These are phyloP conservation scores for Drosophila borealis DNA, from an alignment of 2,888 invertebrate genomes.

Conservation along the genomic window DNA sequence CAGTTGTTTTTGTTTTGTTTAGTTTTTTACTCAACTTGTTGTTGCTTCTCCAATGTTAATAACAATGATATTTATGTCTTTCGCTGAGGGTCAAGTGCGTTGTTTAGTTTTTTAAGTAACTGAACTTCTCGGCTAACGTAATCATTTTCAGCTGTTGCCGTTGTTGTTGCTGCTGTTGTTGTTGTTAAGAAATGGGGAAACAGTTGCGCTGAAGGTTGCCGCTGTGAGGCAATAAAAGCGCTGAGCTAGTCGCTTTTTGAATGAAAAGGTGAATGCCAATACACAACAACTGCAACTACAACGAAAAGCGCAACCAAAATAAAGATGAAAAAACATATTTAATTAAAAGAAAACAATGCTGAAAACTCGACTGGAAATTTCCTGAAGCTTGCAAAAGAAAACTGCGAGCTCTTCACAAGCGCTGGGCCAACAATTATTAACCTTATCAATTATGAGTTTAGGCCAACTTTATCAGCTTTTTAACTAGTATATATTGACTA, in stretches of 20 bases:
- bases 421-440: neutral
- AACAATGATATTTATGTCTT: constrained; percentile 57
- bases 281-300: constrained; percentile 23
- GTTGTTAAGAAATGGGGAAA: constrained; percentile 67
- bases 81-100: constrained; percentile 58
- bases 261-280: constrained; percentile 59
- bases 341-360: neutral
- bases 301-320: neutral
- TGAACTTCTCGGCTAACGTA: constrained; percentile 42
- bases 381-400: constrained; percentile 18
- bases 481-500: neutral
- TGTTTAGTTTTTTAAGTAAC: constrained; percentile 31
- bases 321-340: neutral
- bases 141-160: constrained; percentile 19
- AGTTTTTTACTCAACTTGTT: neutral
- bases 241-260: constrained; percentile 52
- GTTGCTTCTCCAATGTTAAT: constrained; percentile 46
- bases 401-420: neutral
- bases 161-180: constrained; percentile 19
- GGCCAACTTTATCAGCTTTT: neutral
- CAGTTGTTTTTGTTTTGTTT: constrained; percentile 16
- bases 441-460: neutral
- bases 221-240: constrained; percentile 50
- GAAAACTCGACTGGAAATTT: constrained; percentile 29
- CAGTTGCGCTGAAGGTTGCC: constrained; percentile 61